A percentile compares a stretch with the other conserved stretches of the same genome.
Evolutionary conservation across 2,113 vertebrate species (phyloP).

Genomic region (Vulpes ferrilata): DNA sequence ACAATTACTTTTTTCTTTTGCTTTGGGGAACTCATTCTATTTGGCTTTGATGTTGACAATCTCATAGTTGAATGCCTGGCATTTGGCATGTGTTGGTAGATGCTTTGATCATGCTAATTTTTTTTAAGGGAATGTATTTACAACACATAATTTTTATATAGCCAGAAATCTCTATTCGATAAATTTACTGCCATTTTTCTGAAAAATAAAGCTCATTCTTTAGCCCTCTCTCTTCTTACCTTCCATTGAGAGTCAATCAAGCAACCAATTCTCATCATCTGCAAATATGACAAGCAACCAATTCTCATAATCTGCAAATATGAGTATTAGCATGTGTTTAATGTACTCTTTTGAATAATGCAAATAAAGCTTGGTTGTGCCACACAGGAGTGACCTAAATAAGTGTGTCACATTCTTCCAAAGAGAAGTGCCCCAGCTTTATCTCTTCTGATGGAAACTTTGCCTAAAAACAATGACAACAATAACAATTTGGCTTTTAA

Average conservation of each 20-base stretch:
- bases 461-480: background rate
- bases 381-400: background rate
- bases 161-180: constrained; percentile 34
- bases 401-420: background rate
- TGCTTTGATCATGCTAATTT: constrained; percentile 57
- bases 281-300: background rate
- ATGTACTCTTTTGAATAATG: constrained; percentile 22
- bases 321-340: background rate
- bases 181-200: background rate
- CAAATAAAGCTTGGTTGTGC: background rate
- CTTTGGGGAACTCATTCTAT: constrained; percentile 65
- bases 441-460: background rate
- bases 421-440: background rate
- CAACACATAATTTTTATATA: background rate
- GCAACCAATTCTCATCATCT: background rate
- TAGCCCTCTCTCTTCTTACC: background rate
- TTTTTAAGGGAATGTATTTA: constrained; percentile 31
- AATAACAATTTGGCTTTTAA: background rate
- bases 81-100: constrained; percentile 50
- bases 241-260: background rate
- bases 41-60: constrained; percentile 65
- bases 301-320: background rate
- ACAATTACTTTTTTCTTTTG: constrained; percentile 71
- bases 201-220: background rate
- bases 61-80: constrained; percentile 32